Evolutionary conservation across 2,888 invertebrate species (phyloP), one percentile per base, ranked within the genome.

Genomic region (Leptopilina syphax): DNA sequence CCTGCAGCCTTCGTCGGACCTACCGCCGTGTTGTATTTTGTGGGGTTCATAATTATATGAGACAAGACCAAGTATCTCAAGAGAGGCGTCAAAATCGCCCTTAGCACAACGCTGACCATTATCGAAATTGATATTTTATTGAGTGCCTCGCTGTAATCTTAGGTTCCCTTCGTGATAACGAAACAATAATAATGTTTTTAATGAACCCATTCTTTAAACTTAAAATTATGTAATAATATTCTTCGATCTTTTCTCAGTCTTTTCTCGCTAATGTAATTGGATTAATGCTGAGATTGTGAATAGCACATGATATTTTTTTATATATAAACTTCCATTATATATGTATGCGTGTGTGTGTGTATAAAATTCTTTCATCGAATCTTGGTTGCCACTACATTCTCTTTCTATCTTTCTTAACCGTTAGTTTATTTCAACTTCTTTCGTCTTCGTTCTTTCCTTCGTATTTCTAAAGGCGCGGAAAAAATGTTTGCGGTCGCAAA

Each of bases 41-140:
- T 90, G 91, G 91, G 90, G 86, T 87, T 88, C 87, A 87, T 90
- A 91, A 91, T 91, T 91, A 91, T 85, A 83, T 86, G 86, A 84
- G 85, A 83, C 82, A 85, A 85, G 86, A 84, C 82, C 79, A 83
- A 83, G 86, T 79, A 82, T 81, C 80, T 79, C 83, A 81, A 85
- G 87, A 87, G 88, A 91, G 90, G 91, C 92, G 92, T 92, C 89
- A 91, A 91, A 86, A 89, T 91, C 88, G 87, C 87, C 86, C 86
- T 84, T 77, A 83, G 83, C 81, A 65, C 79, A 80, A 76, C 73
- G 82, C 81, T 86, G 86, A 84, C 89, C 87, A 91, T 90, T 89
- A 90, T 87, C 89, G 87, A 91, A 91, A 91, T 91, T 90, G 90
- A 91, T 91, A 91, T 91, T 90, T 91, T 89, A 90, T 91, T 88